These are phyloP conservation scores for Panzeria rudis DNA, from an alignment of 2,888 invertebrate genomes.

Conservation along the genomic window DNA sequence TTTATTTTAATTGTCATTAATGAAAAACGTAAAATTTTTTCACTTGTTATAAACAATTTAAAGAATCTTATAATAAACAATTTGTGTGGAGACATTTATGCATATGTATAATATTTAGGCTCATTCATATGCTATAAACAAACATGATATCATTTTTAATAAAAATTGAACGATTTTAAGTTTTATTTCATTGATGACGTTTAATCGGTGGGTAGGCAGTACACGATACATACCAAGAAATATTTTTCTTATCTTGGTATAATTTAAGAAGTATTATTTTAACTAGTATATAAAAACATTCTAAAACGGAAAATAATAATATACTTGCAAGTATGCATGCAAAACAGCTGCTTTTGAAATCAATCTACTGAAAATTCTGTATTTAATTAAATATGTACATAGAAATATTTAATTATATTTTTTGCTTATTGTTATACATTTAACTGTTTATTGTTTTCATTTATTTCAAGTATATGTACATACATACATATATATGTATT, in stretches of 20 bases:
- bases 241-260: conserved; percentile 8
- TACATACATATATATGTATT: neutral
- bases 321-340: neutral
- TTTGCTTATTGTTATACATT: neutral
- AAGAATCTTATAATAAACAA: conserved; percentile 1
- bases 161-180: conserved; percentile 12
- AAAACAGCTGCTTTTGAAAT: conserved; percentile 16
- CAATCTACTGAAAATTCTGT: neutral
- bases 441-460: neutral
- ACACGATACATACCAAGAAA: too few species aligned
- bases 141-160: conserved; percentile 48
- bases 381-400: neutral
- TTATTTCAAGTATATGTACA: neutral
- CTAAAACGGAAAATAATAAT: neutral
- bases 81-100: neutral
- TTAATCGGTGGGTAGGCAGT: neutral
- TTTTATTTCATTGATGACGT: conserved; percentile 3
- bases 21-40: neutral
- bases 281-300: neutral
- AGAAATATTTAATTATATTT: neutral
- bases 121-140: conserved; percentile 12
- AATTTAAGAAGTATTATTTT: neutral
- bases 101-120: neutral
- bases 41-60: conserved; percentile 10
- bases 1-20: conserved; percentile 31